Conservation (phyloP, 2,888 invertebrate species). For the Salpingus planirostris region DNA sequence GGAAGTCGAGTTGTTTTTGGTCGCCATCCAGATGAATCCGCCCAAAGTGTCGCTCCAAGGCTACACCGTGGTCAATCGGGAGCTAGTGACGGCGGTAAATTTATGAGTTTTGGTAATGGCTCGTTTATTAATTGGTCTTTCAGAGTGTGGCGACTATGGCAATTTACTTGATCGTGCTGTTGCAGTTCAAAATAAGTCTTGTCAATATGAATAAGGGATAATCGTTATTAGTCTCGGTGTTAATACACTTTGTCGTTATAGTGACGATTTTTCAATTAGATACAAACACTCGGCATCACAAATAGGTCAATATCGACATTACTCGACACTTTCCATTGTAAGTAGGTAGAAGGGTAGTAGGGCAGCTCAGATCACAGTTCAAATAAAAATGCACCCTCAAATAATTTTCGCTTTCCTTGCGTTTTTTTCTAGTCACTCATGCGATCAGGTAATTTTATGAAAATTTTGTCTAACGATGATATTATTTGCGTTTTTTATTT, state of each 20-base stretch:
- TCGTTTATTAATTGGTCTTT: conserved; percentile 20
- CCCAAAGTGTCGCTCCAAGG: conserved; percentile 60
- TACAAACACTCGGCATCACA: conserved; percentile 9
- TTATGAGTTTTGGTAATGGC: neutral
- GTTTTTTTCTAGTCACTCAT: conserved; percentile 2
- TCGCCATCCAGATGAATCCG: conserved; percentile 62
- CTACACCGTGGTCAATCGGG: conserved; percentile 56
- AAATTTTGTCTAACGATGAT: conserved; percentile 1
- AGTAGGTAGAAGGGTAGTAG: conserved; percentile 6
- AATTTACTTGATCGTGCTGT: conserved; percentile 55
- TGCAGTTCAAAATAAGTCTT: conserved; percentile 55
- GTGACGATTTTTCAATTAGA: conserved; percentile 6
- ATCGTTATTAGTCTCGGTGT: too few species aligned
- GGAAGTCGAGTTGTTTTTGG: conserved; percentile 60
- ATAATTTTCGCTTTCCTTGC: conserved; percentile 2
- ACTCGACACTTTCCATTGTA: conserved; percentile 2
- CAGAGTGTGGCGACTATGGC: conserved; percentile 57
- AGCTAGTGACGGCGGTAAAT: conserved; percentile 52
- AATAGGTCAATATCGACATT: conserved; percentile 11
- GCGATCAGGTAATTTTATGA: neutral
- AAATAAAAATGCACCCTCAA: conserved; percentile 6
- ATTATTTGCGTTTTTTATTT: too few species aligned
- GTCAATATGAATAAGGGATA: too few species aligned
- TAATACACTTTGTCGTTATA: conserved; percentile 12
- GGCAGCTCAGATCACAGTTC: conserved; percentile 1